Evolutionary conservation across 1,140 invertebrate genomes (phyloP), one percentile per base, ranked within the genome.

Genomic region (Monochamus saltuarius): DNA sequence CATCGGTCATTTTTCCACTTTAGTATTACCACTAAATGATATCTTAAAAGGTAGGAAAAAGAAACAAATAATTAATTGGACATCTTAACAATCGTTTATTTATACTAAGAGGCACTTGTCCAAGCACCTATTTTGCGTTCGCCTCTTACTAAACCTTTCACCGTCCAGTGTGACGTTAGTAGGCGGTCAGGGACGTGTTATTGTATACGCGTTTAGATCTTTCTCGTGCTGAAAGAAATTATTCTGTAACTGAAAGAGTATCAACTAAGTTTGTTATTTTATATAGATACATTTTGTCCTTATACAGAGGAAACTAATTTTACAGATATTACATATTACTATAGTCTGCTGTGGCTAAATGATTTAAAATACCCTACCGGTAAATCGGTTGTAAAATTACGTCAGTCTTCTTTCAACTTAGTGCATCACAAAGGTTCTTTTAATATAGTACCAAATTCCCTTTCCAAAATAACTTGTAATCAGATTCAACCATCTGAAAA

Each of bases 251-350:
- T 16, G 14, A 49, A 8, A 49, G 22, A 22, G 46, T n/a, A 49
- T 22, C 1, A 9, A 2, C 6, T 49, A 10, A 19, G 7, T 7
- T 17, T 49, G 10, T 16, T 49, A 22, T 49, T n/a, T 11, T 29
- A n/a, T n/a, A n/a, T n/a, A n/a, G n/a, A n/a, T 80, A 51, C 70
- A 22, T 71, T 73, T 39, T 29, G 63, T 19, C 59, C 61, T 38
- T 80, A 75, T 57, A 17, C 80, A 13, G 51, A 67, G 36, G 73
- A 71, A 17, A 61, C 57, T n/a, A 59, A 71, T 17, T 78, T 81
- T 51, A 70, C 9, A 11, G 45, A 9, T 10, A 17, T 47, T 34
- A 72, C 68, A 13, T 67, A 78, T 49, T 69, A 67, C 13, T 29
- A 51, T n/a, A 39, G 38, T 39, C 9, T 39, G 9, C n/a, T 39